phyloP scores from a whole-genome alignment of 1,140 invertebrate genomes.

The Macrosteles quadrilineatus region DNA sequence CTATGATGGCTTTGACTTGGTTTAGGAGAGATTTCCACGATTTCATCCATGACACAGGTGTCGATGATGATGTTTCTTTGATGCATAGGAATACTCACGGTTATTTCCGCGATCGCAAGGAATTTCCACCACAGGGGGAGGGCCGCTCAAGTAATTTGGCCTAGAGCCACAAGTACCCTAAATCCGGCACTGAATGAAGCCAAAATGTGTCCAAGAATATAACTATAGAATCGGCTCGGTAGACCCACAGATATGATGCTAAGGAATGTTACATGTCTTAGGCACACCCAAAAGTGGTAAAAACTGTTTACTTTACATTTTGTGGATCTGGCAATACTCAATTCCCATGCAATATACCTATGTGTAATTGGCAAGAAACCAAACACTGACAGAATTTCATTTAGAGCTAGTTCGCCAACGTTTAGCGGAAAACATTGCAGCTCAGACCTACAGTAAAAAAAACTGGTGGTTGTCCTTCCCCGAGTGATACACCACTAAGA shows the following conservation, averaged over 20 bases:
- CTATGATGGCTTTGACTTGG: no score
- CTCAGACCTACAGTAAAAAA: slow-evolving; percentile 4
- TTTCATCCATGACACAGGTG: no score
- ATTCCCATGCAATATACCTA: slow-evolving; percentile 17
- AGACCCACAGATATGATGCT: slow-evolving; percentile 47
- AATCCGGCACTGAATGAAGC: no score
- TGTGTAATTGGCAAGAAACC: slow-evolving; percentile 4
- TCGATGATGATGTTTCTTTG: no score
- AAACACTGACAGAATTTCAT: slow-evolving; percentile 19
- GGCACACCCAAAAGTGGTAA: slow-evolving; percentile 49
- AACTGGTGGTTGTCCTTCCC: background rate
- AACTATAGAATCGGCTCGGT: slow-evolving; percentile 48
- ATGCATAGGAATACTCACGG: no score
- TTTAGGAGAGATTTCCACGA: no score
- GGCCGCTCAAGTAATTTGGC: no score
- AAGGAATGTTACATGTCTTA: slow-evolving; percentile 48
- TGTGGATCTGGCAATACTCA: slow-evolving; percentile 37
- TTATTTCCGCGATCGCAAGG: no score
- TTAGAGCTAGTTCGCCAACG: slow-evolving; percentile 26
- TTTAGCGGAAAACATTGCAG: slow-evolving; percentile 15
- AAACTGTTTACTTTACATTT: slow-evolving; percentile 47
- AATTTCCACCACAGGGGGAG: no score
- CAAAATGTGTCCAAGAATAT: slow-evolving; percentile 48
- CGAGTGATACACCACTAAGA: background rate
- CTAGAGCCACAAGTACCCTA: no score